These are phyloP conservation scores for Drosophila simulans DNA, from an alignment of 1,140 invertebrate species.

Conservation along the genomic window DNA sequence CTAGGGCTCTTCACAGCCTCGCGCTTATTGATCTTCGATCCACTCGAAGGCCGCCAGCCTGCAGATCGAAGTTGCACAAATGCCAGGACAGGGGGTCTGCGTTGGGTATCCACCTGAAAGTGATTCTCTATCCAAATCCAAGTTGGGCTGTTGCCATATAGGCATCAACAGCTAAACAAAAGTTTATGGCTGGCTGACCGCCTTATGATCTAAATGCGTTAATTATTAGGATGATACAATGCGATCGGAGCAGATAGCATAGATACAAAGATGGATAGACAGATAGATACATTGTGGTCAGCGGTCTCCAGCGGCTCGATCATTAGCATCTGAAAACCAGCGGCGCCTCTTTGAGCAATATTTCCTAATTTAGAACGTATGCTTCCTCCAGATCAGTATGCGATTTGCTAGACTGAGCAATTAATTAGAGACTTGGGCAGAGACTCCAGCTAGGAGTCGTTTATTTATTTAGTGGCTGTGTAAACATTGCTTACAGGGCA, in stretches of 20 bases:
- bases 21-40: slow-evolving; percentile 14
- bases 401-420: neutral
- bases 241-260: slow-evolving; percentile 17
- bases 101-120: neutral
- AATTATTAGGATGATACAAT: slow-evolving; percentile 62
- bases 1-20: slow-evolving; percentile 21
- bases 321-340: slow-evolving; percentile 45
- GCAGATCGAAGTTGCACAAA: slow-evolving; percentile 22
- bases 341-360: slow-evolving; percentile 25
- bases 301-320: slow-evolving; percentile 49
- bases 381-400: neutral
- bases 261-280: slow-evolving; percentile 20
- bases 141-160: too few species aligned
- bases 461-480: neutral
- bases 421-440: neutral
- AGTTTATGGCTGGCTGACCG: slow-evolving; percentile 51
- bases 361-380: slow-evolving; percentile 24
- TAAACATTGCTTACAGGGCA: slow-evolving; percentile 11
- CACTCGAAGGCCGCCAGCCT: neutral
- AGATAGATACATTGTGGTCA: slow-evolving; percentile 50
- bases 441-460: neutral
- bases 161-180: slow-evolving; percentile 54
- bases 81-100: neutral
- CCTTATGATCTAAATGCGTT: slow-evolving; percentile 69
- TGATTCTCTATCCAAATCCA: neutral